These are phyloP conservation scores for Ciconia nigra DNA, from an alignment of 2,797 vertebrate species.

Conservation along the genomic window DNA sequence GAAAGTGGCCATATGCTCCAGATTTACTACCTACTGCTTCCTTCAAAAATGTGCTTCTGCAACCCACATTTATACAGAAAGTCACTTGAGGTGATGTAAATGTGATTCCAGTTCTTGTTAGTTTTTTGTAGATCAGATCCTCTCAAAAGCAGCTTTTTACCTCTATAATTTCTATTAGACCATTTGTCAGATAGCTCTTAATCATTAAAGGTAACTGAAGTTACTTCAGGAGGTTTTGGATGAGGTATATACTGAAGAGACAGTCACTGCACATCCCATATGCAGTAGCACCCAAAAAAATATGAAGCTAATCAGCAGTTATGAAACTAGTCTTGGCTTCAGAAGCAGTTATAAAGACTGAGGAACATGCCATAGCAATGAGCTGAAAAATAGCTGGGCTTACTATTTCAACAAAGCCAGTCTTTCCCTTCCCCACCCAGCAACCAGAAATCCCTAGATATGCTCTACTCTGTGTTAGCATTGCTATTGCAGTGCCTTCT, in stretches of 20 bases:
- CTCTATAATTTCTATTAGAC: background rate
- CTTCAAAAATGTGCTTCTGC: conserved; percentile 3
- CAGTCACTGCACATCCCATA: background rate
- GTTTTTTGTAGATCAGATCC: background rate
- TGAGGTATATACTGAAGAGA: background rate
- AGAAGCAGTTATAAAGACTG: background rate
- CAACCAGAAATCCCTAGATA: background rate
- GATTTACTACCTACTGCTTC: conserved; percentile 50
- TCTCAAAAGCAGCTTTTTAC: background rate
- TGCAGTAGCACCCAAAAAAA: background rate
- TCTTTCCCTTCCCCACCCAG: background rate
- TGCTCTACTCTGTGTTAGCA: background rate
- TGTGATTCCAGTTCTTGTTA: background rate
- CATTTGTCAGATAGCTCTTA: background rate
- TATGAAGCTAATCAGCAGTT: background rate
- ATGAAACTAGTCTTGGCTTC: background rate
- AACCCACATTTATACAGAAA: conserved; percentile 8
- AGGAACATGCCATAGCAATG: background rate
- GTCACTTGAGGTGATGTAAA: conserved; percentile 28
- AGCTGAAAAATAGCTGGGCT: background rate
- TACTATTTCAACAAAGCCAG: background rate
- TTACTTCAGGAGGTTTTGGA: background rate
- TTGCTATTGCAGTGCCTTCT: background rate
- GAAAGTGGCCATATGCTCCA: conserved; percentile 41
- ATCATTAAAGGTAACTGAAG: background rate